Evolutionary conservation across 2,888 invertebrate genomes (phyloP).

Genomic region (Myopa testacea): DNA sequence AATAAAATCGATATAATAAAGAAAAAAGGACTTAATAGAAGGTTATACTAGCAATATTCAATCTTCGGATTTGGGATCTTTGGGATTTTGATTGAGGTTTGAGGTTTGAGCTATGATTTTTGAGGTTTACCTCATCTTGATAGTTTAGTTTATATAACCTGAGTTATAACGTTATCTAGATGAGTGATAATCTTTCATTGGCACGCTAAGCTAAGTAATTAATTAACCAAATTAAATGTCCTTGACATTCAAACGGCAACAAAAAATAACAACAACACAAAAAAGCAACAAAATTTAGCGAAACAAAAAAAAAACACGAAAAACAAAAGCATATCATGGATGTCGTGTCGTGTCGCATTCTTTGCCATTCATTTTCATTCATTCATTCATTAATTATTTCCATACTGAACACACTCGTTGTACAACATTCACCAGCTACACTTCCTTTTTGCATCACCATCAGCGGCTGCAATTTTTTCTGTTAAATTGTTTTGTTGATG

Average conservation of each 20-base stretch:
- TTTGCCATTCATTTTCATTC: slow-evolving; percentile 7
- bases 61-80: too few species aligned
- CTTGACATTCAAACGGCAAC: slow-evolving; percentile 27
- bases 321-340: background rate
- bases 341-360: background rate
- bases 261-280: background rate
- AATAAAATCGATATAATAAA: too few species aligned
- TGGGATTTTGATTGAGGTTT: too few species aligned
- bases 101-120: too few species aligned
- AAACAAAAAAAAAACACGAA: background rate
- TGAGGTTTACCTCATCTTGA: too few species aligned
- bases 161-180: too few species aligned
- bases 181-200: background rate
- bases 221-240: slow-evolving; percentile 26
- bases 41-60: too few species aligned
- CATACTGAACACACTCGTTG: slow-evolving; percentile 6
- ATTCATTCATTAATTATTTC: slow-evolving; percentile 25
- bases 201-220: background rate
- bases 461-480: background rate
- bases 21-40: too few species aligned
- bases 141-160: too few species aligned
- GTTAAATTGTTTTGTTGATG: background rate
- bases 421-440: slow-evolving; percentile 16
- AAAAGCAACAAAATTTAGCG: background rate
- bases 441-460: slow-evolving; percentile 29